A percentile compares a stretch with the other conserved stretches of the same genome.
Conservation (phyloP, 2,888 invertebrate genomes). For the Sialis lutaria region DNA sequence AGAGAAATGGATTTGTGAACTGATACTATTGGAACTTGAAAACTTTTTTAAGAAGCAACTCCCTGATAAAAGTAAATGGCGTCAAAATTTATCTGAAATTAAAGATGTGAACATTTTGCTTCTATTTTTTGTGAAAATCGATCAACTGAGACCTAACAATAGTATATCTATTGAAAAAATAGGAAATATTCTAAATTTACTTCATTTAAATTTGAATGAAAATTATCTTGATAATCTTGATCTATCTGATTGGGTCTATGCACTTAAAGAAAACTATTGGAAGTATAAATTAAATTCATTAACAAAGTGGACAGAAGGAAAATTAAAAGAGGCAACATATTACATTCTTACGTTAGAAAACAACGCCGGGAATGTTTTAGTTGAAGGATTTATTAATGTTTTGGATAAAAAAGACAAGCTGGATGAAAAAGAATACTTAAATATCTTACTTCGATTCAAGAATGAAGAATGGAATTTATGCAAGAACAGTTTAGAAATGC, state of each 20-base stretch:
- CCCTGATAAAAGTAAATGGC: slow-evolving; percentile 9
- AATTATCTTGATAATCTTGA: slow-evolving; percentile 6
- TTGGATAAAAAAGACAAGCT: slow-evolving; percentile 5
- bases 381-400: slow-evolving; percentile 7
- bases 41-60: slow-evolving; percentile 10
- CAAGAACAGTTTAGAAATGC: slow-evolving; percentile 5
- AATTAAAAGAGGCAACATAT: slow-evolving; percentile 8
- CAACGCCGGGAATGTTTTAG: slow-evolving; percentile 4
- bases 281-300: slow-evolving; percentile 7
- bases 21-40: slow-evolving; percentile 12
- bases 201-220: slow-evolving; percentile 9
- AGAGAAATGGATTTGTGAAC: slow-evolving; percentile 12
- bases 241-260: slow-evolving; percentile 12
- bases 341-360: slow-evolving; percentile 9
- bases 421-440: background rate
- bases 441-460: slow-evolving; percentile 8
- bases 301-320: slow-evolving; percentile 8
- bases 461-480: slow-evolving; percentile 8
- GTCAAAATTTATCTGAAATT: slow-evolving; percentile 10
- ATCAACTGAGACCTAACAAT: background rate
- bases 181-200: slow-evolving; percentile 8
- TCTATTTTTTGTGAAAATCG: slow-evolving; percentile 10
- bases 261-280: slow-evolving; percentile 11
- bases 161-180: slow-evolving; percentile 7
- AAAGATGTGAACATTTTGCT: slow-evolving; percentile 11